Base-by-base conservation (phyloP, 2,113 vertebrate species). In the Megaceryle maxima region DNA sequence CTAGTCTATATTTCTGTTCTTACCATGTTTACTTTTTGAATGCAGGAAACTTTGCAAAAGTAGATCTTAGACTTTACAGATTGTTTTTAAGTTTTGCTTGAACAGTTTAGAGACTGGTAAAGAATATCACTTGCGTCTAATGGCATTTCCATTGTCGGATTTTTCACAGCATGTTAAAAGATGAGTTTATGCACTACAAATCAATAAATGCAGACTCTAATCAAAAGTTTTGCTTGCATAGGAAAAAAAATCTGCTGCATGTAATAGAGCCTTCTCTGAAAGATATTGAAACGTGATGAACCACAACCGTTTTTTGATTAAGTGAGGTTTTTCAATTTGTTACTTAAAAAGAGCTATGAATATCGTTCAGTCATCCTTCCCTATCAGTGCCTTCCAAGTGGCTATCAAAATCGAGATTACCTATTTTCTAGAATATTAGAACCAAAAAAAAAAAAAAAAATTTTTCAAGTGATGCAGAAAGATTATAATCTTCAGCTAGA, bases 211-310 rank as follows among this genome's bases (percentile, higher is more conserved):
- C 79, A 88, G 64, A 79, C 94, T 83, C 75, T 93, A 97, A 98
- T 97, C 85, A 95, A 88, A 97, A 98, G 88, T 95, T 98, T 96
- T 97, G 94, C 97, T 95, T 88, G 92, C 93, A 79, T 51, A 69
- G 80, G 82, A 60, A 80, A 90, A 96, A 91, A 94, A 92, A n/a
- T 37, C 83, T 97, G 82, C 84, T 92, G 87, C 94, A 92, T 95
- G 92, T 88, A 96, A 95, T 51, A 90, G 93, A 97, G 37, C 90
- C 87, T 97, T 93, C 94, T 96, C 83, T 67, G 88, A 96, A 97
- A 85, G 95, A 97, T 98, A 98, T 78, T 97, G 95, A 97, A 98
- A 97, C 6, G 94, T 98, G 96, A 98, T 96, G 96, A 98, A 96
- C 92, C 95, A 92, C 92, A 94, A 84, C 91, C 92, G 69, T 90